Evolutionary conservation across 2,888 invertebrate species (phyloP).

Genomic region (Monopis laevigella): DNA sequence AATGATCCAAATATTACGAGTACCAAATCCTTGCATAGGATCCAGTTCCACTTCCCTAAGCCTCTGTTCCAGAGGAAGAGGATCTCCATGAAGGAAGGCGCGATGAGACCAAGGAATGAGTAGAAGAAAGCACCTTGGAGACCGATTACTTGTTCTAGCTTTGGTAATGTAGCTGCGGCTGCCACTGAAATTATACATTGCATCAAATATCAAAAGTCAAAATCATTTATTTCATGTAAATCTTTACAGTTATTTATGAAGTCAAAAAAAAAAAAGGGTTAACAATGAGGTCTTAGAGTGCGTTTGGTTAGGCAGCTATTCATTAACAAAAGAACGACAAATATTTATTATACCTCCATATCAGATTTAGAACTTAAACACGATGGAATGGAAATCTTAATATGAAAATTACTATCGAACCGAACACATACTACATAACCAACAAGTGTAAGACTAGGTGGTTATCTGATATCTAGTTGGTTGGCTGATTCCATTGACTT

Average conservation of each 20-base stretch:
- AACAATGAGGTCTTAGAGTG: no score
- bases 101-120: slow-evolving; percentile 77
- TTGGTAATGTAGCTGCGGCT: slow-evolving; percentile 48
- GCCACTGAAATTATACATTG: slow-evolving; percentile 33
- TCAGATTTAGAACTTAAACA: no score
- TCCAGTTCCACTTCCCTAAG: slow-evolving; percentile 74
- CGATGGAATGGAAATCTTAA: no score
- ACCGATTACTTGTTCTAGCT: slow-evolving; percentile 54
- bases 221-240: background rate
- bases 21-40: slow-evolving; percentile 71
- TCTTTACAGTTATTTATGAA: background rate
- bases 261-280: background rate
- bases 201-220: background rate
- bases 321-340: no score
- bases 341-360: no score
- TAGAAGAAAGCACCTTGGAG: slow-evolving; percentile 69
- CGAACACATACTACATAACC: no score
- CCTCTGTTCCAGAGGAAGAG: slow-evolving; percentile 74
- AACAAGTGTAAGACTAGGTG: no score
- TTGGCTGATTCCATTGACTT: no score
- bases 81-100: slow-evolving; percentile 78
- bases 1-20: slow-evolving; percentile 70
- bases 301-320: no score
- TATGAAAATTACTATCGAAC: no score
- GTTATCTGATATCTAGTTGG: no score